phyloP scores from a whole-genome alignment of 2,797 vertebrate species.

The Diplodus puntazzo region DNA sequence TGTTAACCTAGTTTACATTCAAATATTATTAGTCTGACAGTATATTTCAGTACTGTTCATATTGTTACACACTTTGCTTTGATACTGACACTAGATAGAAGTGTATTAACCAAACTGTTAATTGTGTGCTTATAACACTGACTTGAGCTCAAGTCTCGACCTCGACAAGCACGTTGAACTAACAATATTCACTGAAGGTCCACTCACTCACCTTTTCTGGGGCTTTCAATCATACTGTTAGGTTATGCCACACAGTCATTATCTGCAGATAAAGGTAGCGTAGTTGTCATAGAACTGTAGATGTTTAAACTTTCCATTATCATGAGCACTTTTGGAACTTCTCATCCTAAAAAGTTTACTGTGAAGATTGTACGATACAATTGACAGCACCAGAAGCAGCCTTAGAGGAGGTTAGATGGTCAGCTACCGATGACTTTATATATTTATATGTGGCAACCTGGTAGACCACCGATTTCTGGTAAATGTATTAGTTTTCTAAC shows the following conservation, averaged over 20 bases:
- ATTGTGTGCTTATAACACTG: neutral
- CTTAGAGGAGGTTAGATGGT: conserved; percentile 5
- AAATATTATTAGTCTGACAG: neutral
- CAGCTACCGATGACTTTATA: neutral
- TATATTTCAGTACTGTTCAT: neutral
- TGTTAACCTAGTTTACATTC: conserved; percentile 7
- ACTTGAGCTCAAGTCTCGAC: neutral
- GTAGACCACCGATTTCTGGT: neutral
- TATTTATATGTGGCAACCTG: neutral
- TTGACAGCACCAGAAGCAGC: neutral
- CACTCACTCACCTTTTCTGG: neutral
- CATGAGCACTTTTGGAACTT: neutral
- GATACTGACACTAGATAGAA: conserved; percentile 4
- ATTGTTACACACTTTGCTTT: conserved; percentile 20
- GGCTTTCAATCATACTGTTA: neutral
- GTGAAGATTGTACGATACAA: neutral
- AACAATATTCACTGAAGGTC: neutral
- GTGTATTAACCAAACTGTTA: neutral
- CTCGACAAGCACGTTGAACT: neutral
- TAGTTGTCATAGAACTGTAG: neutral
- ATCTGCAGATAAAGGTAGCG: neutral
- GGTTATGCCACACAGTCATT: neutral
- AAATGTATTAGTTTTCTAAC: conserved; percentile 8
- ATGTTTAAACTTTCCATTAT: neutral
- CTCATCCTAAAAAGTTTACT: neutral